A percentile compares a stretch with the other conserved stretches of the same genome.
These are phyloP conservation scores for Arizona elegans DNA, from an alignment of 2,113 vertebrate species.

Conservation along the genomic window DNA sequence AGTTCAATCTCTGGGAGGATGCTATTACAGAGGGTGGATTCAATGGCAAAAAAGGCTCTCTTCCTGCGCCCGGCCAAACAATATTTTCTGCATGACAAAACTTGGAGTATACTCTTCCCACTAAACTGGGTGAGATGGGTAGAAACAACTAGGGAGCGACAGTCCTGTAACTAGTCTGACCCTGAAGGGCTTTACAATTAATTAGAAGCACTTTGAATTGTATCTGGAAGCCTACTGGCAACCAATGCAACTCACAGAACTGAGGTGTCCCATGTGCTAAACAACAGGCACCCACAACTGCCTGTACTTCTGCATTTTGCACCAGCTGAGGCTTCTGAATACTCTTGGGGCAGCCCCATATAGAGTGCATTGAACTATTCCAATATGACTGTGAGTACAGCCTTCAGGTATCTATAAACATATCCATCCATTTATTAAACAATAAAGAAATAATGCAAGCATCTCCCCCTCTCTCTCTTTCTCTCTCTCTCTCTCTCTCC, in stretches of 20 bases:
- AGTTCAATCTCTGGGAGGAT: too few species aligned
- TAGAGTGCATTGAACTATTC: background rate
- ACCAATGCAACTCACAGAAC: background rate
- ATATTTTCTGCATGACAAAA: too few species aligned
- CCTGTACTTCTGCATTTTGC: background rate
- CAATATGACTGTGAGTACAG: background rate
- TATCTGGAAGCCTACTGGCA: background rate
- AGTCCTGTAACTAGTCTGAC: too few species aligned
- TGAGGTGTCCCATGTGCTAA: background rate
- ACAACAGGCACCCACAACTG: background rate
- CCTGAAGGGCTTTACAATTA: too few species aligned
- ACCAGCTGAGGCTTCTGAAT: background rate
- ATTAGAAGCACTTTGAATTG: background rate
- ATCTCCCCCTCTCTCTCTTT: background rate
- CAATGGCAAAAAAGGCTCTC: too few species aligned
- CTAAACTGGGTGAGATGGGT: too few species aligned
- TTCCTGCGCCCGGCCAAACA: too few species aligned
- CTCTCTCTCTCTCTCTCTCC: too few species aligned
- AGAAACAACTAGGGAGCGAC: too few species aligned
- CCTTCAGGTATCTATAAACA: background rate
- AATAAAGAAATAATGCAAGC: background rate
- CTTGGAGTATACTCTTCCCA: too few species aligned
- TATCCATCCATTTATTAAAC: background rate
- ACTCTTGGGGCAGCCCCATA: background rate
- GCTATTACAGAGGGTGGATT: too few species aligned